Percentiles rank a stretch among this genome's conserved stretches.
Evolutionary conservation across 92 coral and sea anemone species (phyloP).

Genomic region (Actinostola sp.): DNA sequence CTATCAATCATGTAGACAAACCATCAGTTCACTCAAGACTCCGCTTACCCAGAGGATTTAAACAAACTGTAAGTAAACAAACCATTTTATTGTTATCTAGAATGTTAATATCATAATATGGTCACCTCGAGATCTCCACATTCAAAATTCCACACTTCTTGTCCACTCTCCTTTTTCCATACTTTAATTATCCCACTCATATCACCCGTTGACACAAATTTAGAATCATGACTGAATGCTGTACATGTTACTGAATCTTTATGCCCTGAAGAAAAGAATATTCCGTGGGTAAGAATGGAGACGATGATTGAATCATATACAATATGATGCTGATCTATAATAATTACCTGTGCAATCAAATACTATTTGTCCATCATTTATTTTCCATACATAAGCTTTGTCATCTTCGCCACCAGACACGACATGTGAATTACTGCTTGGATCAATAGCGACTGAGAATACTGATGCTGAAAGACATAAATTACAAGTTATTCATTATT

Average conservation of each 20-base stretch:
- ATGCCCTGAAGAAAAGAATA: constrained; percentile 84
- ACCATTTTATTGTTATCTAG: no score
- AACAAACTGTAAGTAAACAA: no score
- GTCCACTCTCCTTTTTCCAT: constrained; percentile 73
- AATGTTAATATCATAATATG: no score
- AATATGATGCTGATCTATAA: background rate
- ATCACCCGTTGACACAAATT: constrained; percentile 92
- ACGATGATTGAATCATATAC: background rate
- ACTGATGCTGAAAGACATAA: constrained; percentile 68
- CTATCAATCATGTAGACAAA: no score
- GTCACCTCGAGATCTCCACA: constrained; percentile 96
- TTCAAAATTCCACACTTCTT: constrained; percentile 92
- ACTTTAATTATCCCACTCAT: constrained; percentile 97
- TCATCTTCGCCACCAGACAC: constrained; percentile 99
- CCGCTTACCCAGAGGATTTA: no score
- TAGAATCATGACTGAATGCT: constrained; percentile 89
- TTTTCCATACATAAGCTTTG: constrained; percentile 89
- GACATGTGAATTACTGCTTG: constrained; percentile 51
- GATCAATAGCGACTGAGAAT: constrained; percentile 87
- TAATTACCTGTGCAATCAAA: constrained; percentile 80
- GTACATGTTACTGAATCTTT: constrained; percentile 92
- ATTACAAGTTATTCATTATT: background rate
- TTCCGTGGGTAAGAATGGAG: no score
- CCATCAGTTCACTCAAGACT: no score
- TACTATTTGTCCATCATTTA: constrained; percentile 73